phyloP scores from a whole-genome alignment of 2,113 vertebrate genomes.

The Cheirogaleus medius region DNA sequence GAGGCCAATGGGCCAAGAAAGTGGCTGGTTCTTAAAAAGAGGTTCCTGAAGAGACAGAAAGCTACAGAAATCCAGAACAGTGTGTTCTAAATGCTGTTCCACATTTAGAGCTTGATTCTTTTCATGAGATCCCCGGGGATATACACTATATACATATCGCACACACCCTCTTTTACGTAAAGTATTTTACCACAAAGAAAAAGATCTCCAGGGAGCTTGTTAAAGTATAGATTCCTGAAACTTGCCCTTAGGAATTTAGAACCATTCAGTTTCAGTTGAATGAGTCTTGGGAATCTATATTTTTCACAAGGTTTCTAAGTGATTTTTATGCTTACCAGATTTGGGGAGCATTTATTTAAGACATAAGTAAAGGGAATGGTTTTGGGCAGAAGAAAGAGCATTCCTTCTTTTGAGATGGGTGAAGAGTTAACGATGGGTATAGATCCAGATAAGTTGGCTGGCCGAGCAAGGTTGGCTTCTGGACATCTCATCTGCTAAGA shows the following conservation, averaged over 20 bases:
- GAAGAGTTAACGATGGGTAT: not conserved
- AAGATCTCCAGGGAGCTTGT: not conserved
- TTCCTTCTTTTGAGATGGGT: not conserved
- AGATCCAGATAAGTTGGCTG: not conserved
- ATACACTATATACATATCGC: not conserved
- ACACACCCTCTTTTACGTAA: not conserved
- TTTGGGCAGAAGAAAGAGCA: not conserved
- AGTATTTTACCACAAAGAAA: not conserved
- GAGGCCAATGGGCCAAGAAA: not conserved
- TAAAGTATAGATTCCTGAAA: not conserved
- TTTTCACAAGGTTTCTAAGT: conserved; percentile 10
- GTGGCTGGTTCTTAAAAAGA: not conserved
- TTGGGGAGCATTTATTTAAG: not conserved
- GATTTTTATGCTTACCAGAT: not conserved
- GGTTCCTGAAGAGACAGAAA: not conserved
- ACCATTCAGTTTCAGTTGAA: not conserved
- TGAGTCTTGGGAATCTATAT: not conserved
- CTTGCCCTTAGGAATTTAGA: not conserved
- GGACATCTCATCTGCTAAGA: not conserved
- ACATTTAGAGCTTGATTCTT: not conserved
- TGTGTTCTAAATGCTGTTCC: not conserved
- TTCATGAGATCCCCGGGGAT: not conserved
- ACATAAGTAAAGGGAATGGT: not conserved
- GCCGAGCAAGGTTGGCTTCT: not conserved
- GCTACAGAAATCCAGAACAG: not conserved